Percentiles rank a stretch among this genome's conserved stretches.
Evolutionary conservation across 2,888 invertebrate genomes (phyloP).

Genomic region (Drosophila kuntzei): DNA sequence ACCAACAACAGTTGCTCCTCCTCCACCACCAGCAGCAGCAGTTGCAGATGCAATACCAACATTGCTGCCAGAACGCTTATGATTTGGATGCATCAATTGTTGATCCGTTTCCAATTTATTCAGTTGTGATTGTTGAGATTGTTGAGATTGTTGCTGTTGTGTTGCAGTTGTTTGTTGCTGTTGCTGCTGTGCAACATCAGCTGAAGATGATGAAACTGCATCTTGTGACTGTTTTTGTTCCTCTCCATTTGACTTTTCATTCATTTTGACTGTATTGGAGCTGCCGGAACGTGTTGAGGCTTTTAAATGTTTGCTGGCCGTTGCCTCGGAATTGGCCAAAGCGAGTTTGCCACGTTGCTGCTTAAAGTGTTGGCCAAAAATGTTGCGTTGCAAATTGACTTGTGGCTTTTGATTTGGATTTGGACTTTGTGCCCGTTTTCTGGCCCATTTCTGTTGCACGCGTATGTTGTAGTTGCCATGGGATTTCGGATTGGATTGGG

Average conservation of each 20-base stretch:
- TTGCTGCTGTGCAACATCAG: conserved; percentile 9
- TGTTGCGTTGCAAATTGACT: conserved; percentile 70
- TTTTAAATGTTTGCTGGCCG: conserved; percentile 76
- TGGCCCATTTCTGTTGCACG: conserved; percentile 82
- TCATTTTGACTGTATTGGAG: conserved; percentile 4
- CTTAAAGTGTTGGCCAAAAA: conserved; percentile 79
- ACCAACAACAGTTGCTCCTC: conserved; percentile 41
- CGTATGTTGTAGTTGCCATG: conserved; percentile 74
- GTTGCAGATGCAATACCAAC: conserved; percentile 51
- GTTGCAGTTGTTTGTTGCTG: conserved; percentile 16
- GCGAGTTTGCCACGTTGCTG: conserved; percentile 72
- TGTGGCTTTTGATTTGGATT: conserved; percentile 67
- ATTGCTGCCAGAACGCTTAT: conserved; percentile 81
- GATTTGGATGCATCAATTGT: conserved; percentile 79
- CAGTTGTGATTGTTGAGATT: conserved; percentile 53
- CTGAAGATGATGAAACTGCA: not conserved
- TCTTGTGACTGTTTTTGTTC: not conserved
- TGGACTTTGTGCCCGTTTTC: conserved; percentile 79
- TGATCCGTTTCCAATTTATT: conserved; percentile 68
- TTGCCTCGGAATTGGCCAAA: conserved; percentile 78
- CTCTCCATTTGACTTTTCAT: conserved; percentile 40
- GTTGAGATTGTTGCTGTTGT: conserved; percentile 21
- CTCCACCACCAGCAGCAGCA: conserved; percentile 44
- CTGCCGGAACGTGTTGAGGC: conserved; percentile 57
- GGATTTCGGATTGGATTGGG: conserved; percentile 53